Percentiles rank a stretch among this genome's conserved stretches.
Conservation (phyloP, 2,888 invertebrate genomes). For the Parthenolecanium corni region DNA sequence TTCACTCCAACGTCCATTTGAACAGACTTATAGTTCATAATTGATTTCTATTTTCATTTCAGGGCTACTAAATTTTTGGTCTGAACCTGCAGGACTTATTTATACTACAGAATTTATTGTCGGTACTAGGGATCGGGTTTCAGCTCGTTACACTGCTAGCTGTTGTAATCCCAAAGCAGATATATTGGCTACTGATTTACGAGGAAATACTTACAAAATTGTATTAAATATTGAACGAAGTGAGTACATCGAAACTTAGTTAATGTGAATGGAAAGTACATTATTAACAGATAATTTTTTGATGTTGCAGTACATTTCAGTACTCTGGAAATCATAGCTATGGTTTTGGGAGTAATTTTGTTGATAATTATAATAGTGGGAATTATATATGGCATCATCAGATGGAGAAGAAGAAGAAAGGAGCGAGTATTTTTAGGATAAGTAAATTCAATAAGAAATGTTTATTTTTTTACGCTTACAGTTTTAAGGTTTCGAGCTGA, state of each 20-base stretch:
- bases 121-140: constrained; percentile 54
- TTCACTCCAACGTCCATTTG: neutral
- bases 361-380: constrained; percentile 50
- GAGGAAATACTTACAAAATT: constrained; percentile 52
- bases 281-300: neutral
- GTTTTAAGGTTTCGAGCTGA: too few relatives aligned
- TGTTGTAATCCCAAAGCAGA: constrained; percentile 60
- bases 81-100: constrained; percentile 45
- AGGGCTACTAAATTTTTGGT: constrained; percentile 35
- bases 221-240: constrained; percentile 50
- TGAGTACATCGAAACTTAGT: constrained; percentile 33
- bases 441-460: neutral
- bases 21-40: neutral
- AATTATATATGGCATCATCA: constrained; percentile 44
- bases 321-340: constrained; percentile 49
- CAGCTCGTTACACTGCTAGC: constrained; percentile 54
- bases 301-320: constrained; percentile 34
- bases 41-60: neutral
- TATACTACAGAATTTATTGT: constrained; percentile 52
- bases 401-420: constrained; percentile 38
- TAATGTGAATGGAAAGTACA: neutral
- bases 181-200: constrained; percentile 55
- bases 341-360: constrained; percentile 54
- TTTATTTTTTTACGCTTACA: too few relatives aligned
- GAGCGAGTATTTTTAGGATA: constrained; percentile 12